phyloP scores from a whole-genome alignment of 2,797 vertebrate species.

The Gymnodraco acuticeps region DNA sequence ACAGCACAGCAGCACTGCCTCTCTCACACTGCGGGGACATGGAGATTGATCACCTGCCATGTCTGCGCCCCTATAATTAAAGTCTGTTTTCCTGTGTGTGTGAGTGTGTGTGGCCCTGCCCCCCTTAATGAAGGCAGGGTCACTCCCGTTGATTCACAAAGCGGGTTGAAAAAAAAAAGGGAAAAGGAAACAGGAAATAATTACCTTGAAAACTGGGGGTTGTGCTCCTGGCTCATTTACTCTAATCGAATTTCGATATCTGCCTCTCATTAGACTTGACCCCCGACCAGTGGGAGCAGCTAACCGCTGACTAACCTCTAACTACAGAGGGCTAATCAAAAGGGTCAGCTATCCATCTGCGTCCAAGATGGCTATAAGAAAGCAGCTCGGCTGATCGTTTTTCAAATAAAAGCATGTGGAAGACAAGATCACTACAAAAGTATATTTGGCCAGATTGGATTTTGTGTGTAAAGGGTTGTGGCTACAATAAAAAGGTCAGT shows the following conservation, averaged over 20 bases:
- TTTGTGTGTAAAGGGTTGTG: constrained; percentile 22
- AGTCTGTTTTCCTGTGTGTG: constrained; percentile 57
- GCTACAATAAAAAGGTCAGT: constrained; percentile 45
- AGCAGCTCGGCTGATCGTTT: constrained; percentile 17
- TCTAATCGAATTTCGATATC: constrained; percentile 91
- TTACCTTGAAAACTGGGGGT: constrained; percentile 88
- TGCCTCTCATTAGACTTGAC: constrained; percentile 84
- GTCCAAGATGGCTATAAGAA: constrained; percentile 52
- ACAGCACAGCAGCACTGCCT: constrained; percentile 37
- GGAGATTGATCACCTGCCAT: constrained; percentile 80
- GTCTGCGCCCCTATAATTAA: constrained; percentile 73
- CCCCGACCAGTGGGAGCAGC: constrained; percentile 73
- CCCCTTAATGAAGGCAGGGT: constrained; percentile 78
- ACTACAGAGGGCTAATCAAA: constrained; percentile 74
- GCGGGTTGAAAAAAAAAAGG: constrained; percentile 50
- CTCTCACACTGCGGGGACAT: constrained; percentile 46
- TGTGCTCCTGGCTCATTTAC: constrained; percentile 86
- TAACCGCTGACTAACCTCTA: constrained; percentile 70
- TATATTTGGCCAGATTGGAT: not conserved
- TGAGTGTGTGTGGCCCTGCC: constrained; percentile 44
- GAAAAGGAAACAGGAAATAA: constrained; percentile 84
- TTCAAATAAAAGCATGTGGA: constrained; percentile 64
- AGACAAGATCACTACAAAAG: constrained; percentile 22
- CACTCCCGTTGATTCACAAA: constrained; percentile 63
- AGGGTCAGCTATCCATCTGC: constrained; percentile 64